A percentile compares a stretch with the other conserved stretches of the same genome.
Evolutionary conservation across 2,797 vertebrate genomes (phyloP).

Genomic region (Dryobates pubescens): DNA sequence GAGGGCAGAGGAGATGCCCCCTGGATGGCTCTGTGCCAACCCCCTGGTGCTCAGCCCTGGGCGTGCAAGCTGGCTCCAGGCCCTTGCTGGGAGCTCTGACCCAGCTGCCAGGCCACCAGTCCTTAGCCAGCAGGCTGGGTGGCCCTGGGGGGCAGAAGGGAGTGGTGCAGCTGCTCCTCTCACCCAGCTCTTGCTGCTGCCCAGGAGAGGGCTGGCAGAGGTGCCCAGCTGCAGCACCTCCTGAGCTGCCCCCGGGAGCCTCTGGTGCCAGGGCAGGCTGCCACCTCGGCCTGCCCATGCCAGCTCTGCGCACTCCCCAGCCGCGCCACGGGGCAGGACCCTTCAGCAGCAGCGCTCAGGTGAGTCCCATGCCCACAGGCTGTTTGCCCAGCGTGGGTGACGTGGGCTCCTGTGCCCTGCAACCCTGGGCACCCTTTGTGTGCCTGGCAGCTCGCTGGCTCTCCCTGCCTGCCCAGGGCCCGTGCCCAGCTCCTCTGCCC

Average conservation of each 20-base stretch:
- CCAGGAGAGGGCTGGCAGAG: constrained; percentile 71
- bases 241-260: constrained; percentile 34
- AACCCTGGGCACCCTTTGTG: fast-evolving
- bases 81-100: not conserved
- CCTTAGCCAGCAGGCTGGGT: fast-evolving
- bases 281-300: constrained; percentile 57
- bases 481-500: not conserved
- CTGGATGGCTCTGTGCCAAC: not conserved
- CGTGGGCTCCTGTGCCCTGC: fast-evolving
- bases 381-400: not conserved
- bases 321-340: not conserved
- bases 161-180: not conserved
- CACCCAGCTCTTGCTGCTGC: not conserved
- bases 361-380: not conserved
- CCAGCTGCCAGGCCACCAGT: not conserved
- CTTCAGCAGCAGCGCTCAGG: not conserved
- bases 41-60: not conserved
- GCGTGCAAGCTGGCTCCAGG: not conserved
- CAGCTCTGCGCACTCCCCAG: constrained; percentile 45
- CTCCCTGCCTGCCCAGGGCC: not conserved
- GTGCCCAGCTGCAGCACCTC: constrained; percentile 41
- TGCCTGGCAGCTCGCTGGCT: fast-evolving
- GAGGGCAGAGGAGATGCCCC: not conserved
- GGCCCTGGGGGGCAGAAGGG: not conserved
- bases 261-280: constrained; percentile 59